Base-by-base conservation (phyloP, 2,888 invertebrate species). In the Reticulitermes lucifugus region DNA sequence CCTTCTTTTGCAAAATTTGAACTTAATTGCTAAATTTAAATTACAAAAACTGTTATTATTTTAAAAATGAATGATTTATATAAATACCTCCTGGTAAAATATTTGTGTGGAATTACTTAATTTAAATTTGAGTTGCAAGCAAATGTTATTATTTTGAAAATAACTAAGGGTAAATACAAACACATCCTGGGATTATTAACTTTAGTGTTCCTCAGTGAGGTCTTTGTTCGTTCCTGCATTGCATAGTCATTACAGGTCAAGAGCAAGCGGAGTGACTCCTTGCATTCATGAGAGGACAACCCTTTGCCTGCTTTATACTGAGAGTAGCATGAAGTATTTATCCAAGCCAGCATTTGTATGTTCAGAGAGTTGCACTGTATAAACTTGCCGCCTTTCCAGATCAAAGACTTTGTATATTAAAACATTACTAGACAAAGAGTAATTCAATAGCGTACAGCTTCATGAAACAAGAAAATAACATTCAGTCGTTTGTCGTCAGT, bases 271-370 rank as follows among this genome's bases (percentile, higher is more conserved):
- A 73, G 41, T 29, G 41, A 29, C 73, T 41, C 73, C 25, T 73
- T 73, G 41, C 35, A 6, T 73, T 73, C 73, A 73, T 73, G 73
- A 73, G 41, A 73, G 73, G 35, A 73, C 73, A 35, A 73, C 73
- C 71, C 73, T 73, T 73, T 73, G 73, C 73, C 73, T 73, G 73
- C 73, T 73, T 73, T 73, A 73, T 73, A 73, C 41, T 73, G 73
- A 73, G 70, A 25, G 41, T 21, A 29, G 21, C 41, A 73, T 73
- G 12, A 41, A 73, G 35, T 73, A 73, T 73, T 73, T 73, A 73
- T 73, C 29, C 41, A 73, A 73, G 35, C 73, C 25, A 0, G 65
- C 65, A n/a, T 9, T 65, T 7, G 65, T 25, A 65, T n/a, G n/a
- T 65, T 25, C 65, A 25, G n/a, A 65, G 65, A 25, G 65, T 2